Conservation (phyloP, 2,113 vertebrate species). For the Beaufortia kweichowensis region DNA sequence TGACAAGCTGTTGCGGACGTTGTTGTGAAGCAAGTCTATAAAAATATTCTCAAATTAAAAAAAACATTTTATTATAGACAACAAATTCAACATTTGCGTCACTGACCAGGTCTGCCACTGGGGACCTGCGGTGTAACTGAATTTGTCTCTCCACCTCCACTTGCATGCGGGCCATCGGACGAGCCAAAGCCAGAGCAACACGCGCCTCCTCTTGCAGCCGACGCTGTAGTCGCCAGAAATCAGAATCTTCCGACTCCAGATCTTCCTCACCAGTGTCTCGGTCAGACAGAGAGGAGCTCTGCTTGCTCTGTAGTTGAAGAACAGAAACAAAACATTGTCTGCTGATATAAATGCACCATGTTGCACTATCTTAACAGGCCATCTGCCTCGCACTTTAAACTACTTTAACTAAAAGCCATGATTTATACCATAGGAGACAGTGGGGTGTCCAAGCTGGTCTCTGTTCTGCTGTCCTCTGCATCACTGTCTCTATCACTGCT, state of each 20-base stretch:
- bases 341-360: no score
- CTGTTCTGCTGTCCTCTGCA: constrained; percentile 94
- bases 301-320: constrained; percentile 83
- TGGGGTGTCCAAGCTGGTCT: constrained; percentile 94
- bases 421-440: constrained; percentile 87
- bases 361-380: no score
- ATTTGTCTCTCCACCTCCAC: constrained; percentile 93
- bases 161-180: constrained; percentile 98
- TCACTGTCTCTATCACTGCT: constrained; percentile 97
- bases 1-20: no score
- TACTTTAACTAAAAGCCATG: no score
- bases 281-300: constrained; percentile 94
- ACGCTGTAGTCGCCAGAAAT: constrained; percentile 92
- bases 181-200: constrained; percentile 92
- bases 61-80: no score
- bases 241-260: constrained; percentile 92
- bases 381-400: no score
- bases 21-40: no score
- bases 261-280: constrained; percentile 95
- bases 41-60: no score
- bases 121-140: constrained; percentile 94
- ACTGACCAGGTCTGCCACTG: constrained; percentile 92
- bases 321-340: background rate
- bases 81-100: background rate
- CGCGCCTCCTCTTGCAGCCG: constrained; percentile 94